Percentiles rank a stretch among this genome's conserved stretches.
phyloP scores from a whole-genome alignment of 2,888 invertebrate species.

The Sphaerolaimus hirsutus region DNA sequence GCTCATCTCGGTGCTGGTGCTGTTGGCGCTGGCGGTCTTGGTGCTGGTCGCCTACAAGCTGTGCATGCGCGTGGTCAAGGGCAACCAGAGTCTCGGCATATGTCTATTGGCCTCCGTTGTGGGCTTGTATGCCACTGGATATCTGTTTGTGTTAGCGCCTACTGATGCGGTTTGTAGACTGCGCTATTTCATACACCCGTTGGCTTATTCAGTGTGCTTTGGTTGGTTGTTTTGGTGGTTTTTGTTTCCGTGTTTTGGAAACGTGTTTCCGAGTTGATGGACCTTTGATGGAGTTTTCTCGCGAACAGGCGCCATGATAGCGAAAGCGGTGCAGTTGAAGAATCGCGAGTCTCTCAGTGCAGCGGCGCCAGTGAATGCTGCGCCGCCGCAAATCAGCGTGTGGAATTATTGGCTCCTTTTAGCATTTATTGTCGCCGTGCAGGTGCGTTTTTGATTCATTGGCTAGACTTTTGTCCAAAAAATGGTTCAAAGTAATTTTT shows the following conservation, averaged over 20 bases:
- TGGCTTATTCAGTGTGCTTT: conserved; percentile 20
- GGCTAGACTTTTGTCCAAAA: no score
- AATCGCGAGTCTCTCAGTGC: not conserved
- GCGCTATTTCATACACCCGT: conserved; percentile 14
- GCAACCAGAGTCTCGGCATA: conserved; percentile 23
- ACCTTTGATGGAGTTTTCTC: not conserved
- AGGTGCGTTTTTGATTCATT: no score
- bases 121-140: conserved; percentile 16
- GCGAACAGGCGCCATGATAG: conserved; percentile 4
- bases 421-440: conserved; percentile 21
- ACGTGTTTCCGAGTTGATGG: no score
- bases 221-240: conserved; percentile 22
- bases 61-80: conserved; percentile 17
- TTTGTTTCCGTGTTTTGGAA: no score
- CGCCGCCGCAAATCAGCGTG: conserved; percentile 18
- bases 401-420: conserved; percentile 24
- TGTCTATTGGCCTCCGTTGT: conserved; percentile 18
- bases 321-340: conserved; percentile 14
- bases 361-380: not conserved
- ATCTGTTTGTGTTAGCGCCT: conserved; percentile 18
- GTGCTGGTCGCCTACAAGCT: conserved; percentile 16
- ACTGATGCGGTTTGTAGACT: conserved; percentile 9
- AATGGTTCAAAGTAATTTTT: no score
- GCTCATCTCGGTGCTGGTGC: conserved; percentile 11
- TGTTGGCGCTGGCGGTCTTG: conserved; percentile 11